These are phyloP conservation scores for Sebastes kiyomatsui DNA, from an alignment of 2,797 vertebrate species.

Conservation along the genomic window DNA sequence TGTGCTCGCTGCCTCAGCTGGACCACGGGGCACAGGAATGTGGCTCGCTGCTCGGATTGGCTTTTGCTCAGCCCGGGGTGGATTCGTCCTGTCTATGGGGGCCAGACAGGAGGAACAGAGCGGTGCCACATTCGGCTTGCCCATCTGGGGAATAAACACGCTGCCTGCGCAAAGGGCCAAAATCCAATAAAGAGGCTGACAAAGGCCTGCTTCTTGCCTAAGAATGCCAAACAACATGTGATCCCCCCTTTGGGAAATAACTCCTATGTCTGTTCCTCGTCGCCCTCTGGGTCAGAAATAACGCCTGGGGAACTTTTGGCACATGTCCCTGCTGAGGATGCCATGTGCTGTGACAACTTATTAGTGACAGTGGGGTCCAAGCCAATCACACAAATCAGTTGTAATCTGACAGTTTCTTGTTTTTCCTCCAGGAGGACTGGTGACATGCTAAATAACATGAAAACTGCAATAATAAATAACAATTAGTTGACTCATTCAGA, in stretches of 20 bases:
- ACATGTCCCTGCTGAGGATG: constrained; percentile 62
- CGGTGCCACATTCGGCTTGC: constrained; percentile 47
- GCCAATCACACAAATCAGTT: constrained; percentile 6
- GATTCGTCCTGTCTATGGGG: constrained; percentile 52
- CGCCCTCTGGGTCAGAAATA: constrained; percentile 72
- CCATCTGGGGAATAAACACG: constrained; percentile 61
- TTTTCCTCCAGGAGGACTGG: background rate
- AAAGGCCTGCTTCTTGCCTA: constrained; percentile 78
- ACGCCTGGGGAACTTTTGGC: constrained; percentile 64
- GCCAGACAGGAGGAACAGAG: constrained; percentile 57
- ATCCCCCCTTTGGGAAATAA: constrained; percentile 72
- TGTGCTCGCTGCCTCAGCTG: constrained; percentile 64
- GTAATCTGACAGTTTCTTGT: constrained; percentile 10
- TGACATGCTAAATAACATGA: background rate
- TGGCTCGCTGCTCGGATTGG: constrained; percentile 60
- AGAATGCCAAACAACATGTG: constrained; percentile 83
- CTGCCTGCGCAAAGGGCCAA: constrained; percentile 51
- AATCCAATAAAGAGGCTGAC: constrained; percentile 83
- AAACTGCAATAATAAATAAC: background rate
- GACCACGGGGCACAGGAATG: constrained; percentile 78
- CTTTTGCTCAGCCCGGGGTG: constrained; percentile 59
- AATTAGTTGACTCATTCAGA: background rate
- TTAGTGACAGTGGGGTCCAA: constrained; percentile 27
- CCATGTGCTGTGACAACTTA: constrained; percentile 57
- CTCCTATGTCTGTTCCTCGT: constrained; percentile 58